These are phyloP conservation scores for Mohoua ochrocephala DNA, from an alignment of 2,113 vertebrate genomes.

Conservation along the genomic window DNA sequence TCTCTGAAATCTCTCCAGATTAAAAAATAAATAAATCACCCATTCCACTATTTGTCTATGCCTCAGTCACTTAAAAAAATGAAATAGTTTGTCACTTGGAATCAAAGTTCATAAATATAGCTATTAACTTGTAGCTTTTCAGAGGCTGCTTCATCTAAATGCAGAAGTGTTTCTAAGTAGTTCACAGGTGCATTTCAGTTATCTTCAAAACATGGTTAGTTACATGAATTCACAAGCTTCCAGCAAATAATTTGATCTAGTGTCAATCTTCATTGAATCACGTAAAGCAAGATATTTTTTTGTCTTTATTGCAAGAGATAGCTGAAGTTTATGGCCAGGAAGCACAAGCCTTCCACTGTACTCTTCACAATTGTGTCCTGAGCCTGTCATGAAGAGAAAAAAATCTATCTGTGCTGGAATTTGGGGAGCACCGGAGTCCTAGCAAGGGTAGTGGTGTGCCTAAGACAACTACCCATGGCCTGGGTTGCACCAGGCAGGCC, in stretches of 20 bases:
- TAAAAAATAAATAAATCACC: background rate
- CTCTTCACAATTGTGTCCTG: background rate
- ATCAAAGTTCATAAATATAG: background rate
- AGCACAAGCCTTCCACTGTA: background rate
- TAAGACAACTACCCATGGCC: fast-evolving
- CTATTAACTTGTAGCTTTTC: background rate
- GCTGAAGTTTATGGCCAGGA: background rate
- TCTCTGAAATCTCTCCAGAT: background rate
- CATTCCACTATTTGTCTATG: background rate
- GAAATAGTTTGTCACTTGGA: background rate
- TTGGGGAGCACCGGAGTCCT: background rate
- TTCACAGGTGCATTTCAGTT: background rate
- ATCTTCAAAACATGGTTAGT: background rate
- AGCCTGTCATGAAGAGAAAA: background rate
- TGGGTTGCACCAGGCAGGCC: background rate
- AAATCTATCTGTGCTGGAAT: background rate
- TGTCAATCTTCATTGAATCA: background rate
- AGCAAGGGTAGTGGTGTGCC: background rate
- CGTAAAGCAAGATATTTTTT: background rate
- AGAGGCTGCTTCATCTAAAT: background rate
- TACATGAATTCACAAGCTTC: background rate
- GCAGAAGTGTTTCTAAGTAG: background rate
- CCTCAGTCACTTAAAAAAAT: background rate
- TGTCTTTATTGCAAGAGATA: background rate
- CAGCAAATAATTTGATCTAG: background rate